These are phyloP conservation scores for Orthonevra nobilis DNA, from an alignment of 2,888 invertebrate genomes.

Conservation along the genomic window DNA sequence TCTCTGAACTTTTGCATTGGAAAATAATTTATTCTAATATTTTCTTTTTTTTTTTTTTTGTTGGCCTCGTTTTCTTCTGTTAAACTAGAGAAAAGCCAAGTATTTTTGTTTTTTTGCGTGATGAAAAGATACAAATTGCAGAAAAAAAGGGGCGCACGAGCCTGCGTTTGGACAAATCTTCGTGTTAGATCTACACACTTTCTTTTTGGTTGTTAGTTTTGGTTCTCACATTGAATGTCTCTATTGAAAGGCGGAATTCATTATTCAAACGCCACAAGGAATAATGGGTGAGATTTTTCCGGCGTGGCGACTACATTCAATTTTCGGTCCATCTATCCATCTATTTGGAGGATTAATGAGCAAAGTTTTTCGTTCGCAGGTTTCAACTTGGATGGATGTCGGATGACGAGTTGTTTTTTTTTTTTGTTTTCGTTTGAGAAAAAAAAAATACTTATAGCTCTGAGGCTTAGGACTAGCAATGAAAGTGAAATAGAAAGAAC, in stretches of 20 bases:
- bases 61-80: too few species aligned
- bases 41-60: too few species aligned
- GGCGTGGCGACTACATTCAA: conserved; percentile 1
- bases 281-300: conserved; percentile 23
- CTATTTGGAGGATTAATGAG: conserved; percentile 20
- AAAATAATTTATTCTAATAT: conserved; percentile 32
- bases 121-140: conserved; percentile 27
- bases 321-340: conserved; percentile 17
- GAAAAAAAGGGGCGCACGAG: not conserved
- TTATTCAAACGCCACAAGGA: conserved; percentile 18
- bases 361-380: conserved; percentile 13
- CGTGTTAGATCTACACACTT: too few species aligned
- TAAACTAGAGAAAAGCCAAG: conserved; percentile 2
- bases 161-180: not conserved
- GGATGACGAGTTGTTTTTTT: not conserved
- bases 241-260: conserved; percentile 10
- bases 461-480: conserved; percentile 7
- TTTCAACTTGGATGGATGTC: conserved; percentile 2
- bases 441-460: not conserved
- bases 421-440: not conserved
- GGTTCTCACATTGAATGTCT: not conserved
- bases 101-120: not conserved
- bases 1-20: conserved; percentile 1
- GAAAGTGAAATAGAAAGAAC: not conserved
- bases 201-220: too few species aligned